phyloP scores from a whole-genome alignment of 2,888 invertebrate species.

The Dorcus hopei region DNA sequence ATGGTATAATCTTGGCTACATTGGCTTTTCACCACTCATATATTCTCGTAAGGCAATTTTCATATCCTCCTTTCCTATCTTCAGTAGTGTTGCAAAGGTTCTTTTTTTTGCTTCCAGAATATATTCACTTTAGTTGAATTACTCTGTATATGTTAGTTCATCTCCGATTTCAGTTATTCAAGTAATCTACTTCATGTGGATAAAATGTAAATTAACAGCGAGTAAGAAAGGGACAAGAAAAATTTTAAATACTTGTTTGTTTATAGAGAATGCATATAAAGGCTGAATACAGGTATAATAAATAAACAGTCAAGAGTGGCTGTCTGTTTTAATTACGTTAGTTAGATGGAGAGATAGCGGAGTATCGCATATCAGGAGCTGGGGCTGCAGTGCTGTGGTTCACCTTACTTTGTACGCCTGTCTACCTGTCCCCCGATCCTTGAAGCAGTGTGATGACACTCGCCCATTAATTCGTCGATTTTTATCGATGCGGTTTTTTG shows the following conservation, averaged over 20 bases:
- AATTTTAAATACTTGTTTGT: constrained; percentile 29
- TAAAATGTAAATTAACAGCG: constrained; percentile 5
- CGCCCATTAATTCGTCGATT: constrained; percentile 26
- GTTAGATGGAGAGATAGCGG: constrained; percentile 45
- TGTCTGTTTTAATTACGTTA: constrained; percentile 48
- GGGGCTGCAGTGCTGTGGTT: constrained; percentile 2
- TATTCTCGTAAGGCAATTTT: too few relatives aligned
- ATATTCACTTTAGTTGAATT: too few relatives aligned
- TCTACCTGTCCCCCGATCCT: constrained; percentile 23
- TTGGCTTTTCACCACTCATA: too few relatives aligned
- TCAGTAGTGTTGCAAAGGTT: too few relatives aligned
- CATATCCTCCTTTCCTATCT: too few relatives aligned
- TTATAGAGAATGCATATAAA: constrained; percentile 32
- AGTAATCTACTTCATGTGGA: constrained; percentile 12
- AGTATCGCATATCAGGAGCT: constrained; percentile 40
- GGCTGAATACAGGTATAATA: constrained; percentile 38
- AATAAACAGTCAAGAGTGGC: constrained; percentile 42
- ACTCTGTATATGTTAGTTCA: not conserved
- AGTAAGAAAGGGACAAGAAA: constrained; percentile 7
- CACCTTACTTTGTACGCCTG: constrained; percentile 14
- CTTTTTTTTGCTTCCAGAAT: too few relatives aligned
- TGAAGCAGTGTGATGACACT: constrained; percentile 29
- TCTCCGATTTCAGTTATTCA: constrained; percentile 13
- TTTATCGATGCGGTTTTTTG: constrained; percentile 15
- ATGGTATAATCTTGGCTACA: too few relatives aligned